Base-by-base conservation (phyloP, 2,113 vertebrate species). In the Baryphthengus martii region DNA sequence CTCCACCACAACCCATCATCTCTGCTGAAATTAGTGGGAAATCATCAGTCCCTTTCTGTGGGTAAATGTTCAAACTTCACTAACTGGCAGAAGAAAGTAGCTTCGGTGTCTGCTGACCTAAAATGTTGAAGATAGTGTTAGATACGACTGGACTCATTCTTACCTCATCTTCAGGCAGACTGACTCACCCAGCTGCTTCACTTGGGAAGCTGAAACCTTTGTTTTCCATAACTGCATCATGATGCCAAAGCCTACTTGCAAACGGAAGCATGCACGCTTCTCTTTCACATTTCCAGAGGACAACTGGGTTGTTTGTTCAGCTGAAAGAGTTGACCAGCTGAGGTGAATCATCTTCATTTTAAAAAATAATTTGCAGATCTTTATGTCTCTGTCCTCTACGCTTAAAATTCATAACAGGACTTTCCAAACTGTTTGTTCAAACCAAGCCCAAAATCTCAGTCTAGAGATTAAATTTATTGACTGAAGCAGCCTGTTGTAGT, bases 301-400 rank as follows among this genome's bases (percentile, higher is more conserved):
- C 37, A 13, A 4, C 53, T 13, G 28, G 23, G 9, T 84, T 89
- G 85, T 87, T 95, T 96, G 63, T 93, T 80, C 94, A 95, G 93
- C 93, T 89, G 92, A 37, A 31, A 56, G 59, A 31, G 5, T 40
- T 37, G 25, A 47, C 58, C 80, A 79, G 63, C 79, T 13, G 33
- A 70, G 53, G 67, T 40, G 86, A 95, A 90, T 95, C 70, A 67
- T 78, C 71, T 82, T 44, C 35, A 9, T 55, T 39, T 89, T 56
- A 52, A 4, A n/a, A 24, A 52, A 13, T 26, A 68, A 42, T 6
- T 8, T 45, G 12, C 35, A n/a, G 58, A 11, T 26, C n/a, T 73
- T 52, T 8, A 13, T 17, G 7, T 45, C 47, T 76, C 53, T 58
- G 45, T 85, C 62, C 82, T 42, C 49, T 49, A 6, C 20, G 1